phyloP scores from a whole-genome alignment of 1,140 invertebrate genomes.

The Drosophila jambulina region DNA sequence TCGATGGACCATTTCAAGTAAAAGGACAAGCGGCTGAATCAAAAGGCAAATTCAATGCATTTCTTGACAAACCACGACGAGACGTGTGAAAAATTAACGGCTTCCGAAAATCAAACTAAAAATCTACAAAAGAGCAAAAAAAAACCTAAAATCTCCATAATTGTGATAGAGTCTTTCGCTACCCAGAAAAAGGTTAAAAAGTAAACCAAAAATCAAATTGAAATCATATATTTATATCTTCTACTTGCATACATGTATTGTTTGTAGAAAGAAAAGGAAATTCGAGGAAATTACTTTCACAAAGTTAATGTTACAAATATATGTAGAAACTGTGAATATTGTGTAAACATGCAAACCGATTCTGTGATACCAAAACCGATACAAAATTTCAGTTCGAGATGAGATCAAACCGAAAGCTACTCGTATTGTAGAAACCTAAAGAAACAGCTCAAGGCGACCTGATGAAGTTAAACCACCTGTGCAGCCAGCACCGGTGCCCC shows the following conservation, averaged over 20 bases:
- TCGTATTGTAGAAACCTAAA: slow-evolving; percentile 27
- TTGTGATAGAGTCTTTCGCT: slow-evolving; percentile 73
- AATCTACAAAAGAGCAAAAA: slow-evolving; percentile 16
- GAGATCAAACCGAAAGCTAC: slow-evolving; percentile 31
- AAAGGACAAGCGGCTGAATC: slow-evolving; percentile 65
- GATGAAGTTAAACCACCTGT: slow-evolving; percentile 55
- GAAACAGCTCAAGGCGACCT: slow-evolving; percentile 72
- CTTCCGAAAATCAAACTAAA: slow-evolving; percentile 39
- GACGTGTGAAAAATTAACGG: slow-evolving; percentile 24
- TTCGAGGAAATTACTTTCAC: slow-evolving; percentile 32
- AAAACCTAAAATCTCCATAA: slow-evolving; percentile 65
- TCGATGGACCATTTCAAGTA: too few relatives aligned
- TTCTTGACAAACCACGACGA: slow-evolving; percentile 50
- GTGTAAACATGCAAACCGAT: slow-evolving; percentile 40
- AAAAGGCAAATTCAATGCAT: slow-evolving; percentile 72
- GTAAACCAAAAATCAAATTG: slow-evolving; percentile 13
- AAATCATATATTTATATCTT: slow-evolving; percentile 16
- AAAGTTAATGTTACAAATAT: slow-evolving; percentile 23
- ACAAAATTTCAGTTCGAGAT: slow-evolving; percentile 46
- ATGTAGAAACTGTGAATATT: slow-evolving; percentile 32
- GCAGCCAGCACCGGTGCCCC: too few relatives aligned
- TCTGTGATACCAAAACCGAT: slow-evolving; percentile 49
- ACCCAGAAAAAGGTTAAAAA: slow-evolving; percentile 41
- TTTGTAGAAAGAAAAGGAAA: slow-evolving; percentile 23
- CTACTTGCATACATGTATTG: slow-evolving; percentile 19